Base-by-base conservation (phyloP, 2,888 invertebrate species). In the Idaea biselata region DNA sequence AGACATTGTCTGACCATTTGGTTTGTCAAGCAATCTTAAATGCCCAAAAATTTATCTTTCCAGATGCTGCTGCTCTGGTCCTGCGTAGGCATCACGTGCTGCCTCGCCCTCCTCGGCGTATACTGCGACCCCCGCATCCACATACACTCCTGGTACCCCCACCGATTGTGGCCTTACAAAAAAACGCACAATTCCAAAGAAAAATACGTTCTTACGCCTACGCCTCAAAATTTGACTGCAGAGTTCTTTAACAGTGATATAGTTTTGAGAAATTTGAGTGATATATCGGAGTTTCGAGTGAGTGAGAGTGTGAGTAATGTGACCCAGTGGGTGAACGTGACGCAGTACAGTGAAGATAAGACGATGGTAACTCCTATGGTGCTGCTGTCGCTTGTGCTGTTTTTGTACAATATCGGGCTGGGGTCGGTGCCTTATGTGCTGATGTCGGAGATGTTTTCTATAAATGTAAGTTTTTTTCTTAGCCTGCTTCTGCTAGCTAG, bases 391-490 rank as follows among this genome's bases (percentile, higher is more conserved):
- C 62, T 83, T 60, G 84, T 87, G 59, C 69, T 91, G 55, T 92
- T 92, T 73, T 74, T 92, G 64, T 92, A 89, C 72, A 92, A 92
- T 64, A 84, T 91, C 59, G 92, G 92, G 58, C 78, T 92, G 72
- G 92, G 92, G 66, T 91, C 92, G 11, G 88, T 92, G 80, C 92
- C 92, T 83, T 91, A 86, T 72, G 90, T 92, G 33, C 78, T 92
- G 63, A 83, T 91, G 64, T 86, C 91, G 25, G 92, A 92, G 60
- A 68, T 91, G 61, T 92, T 92, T 82, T 76, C 87, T 56, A 81
- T 88, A 16, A 86, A 90, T 74, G 92, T 92, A 63, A 89, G 92
- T 91, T 79, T 68, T n/a, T 55, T 58, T 18, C 14, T 44, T 14
- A 14, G 14, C 3, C 44, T 44, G 14, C 44, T 14, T 11, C 14